Percentiles rank a stretch among this genome's conserved stretches.
Evolutionary conservation across 2,888 invertebrate genomes (phyloP).

Genomic region (Ypsolopha sequella): DNA sequence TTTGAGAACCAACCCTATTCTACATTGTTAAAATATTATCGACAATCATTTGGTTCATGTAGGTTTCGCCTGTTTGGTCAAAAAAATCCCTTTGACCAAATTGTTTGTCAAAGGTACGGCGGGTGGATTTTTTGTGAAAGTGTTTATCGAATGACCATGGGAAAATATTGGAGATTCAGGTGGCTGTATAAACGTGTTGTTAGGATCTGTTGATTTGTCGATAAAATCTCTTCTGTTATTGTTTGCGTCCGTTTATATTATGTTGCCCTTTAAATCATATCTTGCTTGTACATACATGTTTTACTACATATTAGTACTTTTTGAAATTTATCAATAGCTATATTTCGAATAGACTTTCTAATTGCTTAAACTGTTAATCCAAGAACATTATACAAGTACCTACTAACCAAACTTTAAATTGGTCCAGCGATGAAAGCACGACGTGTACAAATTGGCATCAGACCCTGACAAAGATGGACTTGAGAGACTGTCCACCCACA

Average conservation of each 20-base stretch:
- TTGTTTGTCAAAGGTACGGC: conserved; percentile 61
- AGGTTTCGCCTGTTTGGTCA: conserved; percentile 52
- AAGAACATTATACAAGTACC: conserved; percentile 22
- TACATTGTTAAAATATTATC: conserved; percentile 55
- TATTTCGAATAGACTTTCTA: not conserved
- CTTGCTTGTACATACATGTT: not conserved
- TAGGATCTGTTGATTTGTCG: conserved; percentile 27
- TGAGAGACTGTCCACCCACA: conserved; percentile 69
- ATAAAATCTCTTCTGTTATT: conserved; percentile 43
- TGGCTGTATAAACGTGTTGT: conserved; percentile 49
- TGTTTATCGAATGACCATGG: conserved; percentile 68
- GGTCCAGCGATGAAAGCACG: conserved; percentile 56
- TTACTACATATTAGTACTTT: not conserved
- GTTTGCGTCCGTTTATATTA: conserved; percentile 16
- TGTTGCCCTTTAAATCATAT: not conserved
- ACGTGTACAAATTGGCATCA: conserved; percentile 68
- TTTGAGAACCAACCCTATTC: conserved; percentile 44
- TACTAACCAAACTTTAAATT: conserved; percentile 61
- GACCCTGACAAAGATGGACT: conserved; percentile 69
- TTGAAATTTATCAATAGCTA: not conserved
- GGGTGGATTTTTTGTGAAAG: conserved; percentile 54
- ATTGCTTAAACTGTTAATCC: conserved; percentile 23
- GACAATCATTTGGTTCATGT: conserved; percentile 43
- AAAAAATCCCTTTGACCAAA: conserved; percentile 63
- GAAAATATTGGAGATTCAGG: conserved; percentile 65